Conservation (phyloP, 2,797 vertebrate species). For the Staurois parvus region DNA sequence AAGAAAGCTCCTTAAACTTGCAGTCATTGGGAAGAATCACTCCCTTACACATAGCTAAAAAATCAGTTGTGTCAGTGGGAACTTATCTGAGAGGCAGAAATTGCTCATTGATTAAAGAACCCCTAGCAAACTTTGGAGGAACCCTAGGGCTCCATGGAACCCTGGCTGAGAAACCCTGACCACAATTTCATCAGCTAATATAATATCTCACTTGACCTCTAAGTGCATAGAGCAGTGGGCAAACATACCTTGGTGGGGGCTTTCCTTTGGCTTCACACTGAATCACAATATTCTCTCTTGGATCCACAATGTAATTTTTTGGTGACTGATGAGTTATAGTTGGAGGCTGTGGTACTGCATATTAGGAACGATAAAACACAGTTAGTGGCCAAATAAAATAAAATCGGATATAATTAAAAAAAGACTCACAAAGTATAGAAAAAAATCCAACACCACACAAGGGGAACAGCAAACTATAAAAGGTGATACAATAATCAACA, state of each 20-base stretch:
- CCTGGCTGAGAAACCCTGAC: no score
- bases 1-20: no score
- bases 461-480: neutral
- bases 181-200: neutral
- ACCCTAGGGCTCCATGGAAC: no score
- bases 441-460: neutral
- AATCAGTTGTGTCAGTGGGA: no score
- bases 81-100: no score
- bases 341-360: conserved; percentile 92
- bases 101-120: no score
- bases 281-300: conserved; percentile 94
- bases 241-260: conserved; percentile 89
- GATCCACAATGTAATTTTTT: conserved; percentile 96
- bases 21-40: no score
- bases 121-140: no score
- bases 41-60: no score
- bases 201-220: neutral
- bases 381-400: neutral
- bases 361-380: conserved; percentile 58
- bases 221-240: neutral
- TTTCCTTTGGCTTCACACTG: conserved; percentile 97
- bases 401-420: no score
- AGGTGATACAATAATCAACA: neutral
- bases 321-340: conserved; percentile 95
- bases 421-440: no score